These are phyloP conservation scores for Scylla paramamosain DNA, from an alignment of 1,140 invertebrate genomes.

Conservation along the genomic window DNA sequence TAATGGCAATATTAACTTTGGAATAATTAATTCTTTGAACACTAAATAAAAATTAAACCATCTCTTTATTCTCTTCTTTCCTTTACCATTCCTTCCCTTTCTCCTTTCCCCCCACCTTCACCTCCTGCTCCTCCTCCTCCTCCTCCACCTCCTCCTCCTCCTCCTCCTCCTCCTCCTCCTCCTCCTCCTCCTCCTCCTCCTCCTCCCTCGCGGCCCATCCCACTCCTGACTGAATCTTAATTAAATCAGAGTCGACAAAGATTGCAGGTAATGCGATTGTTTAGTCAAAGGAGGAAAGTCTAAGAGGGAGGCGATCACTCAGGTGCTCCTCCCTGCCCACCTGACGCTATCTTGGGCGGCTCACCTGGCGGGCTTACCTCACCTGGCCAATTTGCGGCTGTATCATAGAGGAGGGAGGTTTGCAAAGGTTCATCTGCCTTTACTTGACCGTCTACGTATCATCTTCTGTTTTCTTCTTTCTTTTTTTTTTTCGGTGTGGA, in stretches of 20 bases:
- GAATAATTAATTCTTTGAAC: too few relatives aligned
- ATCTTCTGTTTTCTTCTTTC: neutral
- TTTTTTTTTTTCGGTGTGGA: too few relatives aligned
- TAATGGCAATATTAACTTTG: too few relatives aligned
- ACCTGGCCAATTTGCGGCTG: neutral
- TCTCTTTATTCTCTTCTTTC: neutral
- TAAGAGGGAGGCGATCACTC: neutral
- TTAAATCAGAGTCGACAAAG: conserved; percentile 23
- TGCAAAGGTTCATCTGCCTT: neutral
- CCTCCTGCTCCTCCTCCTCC: neutral
- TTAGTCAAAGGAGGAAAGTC: neutral
- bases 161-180: neutral
- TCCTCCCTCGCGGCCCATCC: neutral
- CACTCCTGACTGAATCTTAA: neutral
- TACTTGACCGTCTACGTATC: neutral
- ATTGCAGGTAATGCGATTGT: conserved; percentile 29
- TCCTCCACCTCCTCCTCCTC: neutral
- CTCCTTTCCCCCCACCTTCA: neutral
- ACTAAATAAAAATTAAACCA: too few relatives aligned
- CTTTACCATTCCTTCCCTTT: neutral
- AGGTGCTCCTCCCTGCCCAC: neutral
- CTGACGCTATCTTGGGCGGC: neutral
- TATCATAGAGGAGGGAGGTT: neutral
- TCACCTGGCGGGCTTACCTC: neutral
- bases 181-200: neutral